These are phyloP conservation scores for Zygogramma bicolorata DNA, from an alignment of 2,888 invertebrate genomes.

Conservation along the genomic window DNA sequence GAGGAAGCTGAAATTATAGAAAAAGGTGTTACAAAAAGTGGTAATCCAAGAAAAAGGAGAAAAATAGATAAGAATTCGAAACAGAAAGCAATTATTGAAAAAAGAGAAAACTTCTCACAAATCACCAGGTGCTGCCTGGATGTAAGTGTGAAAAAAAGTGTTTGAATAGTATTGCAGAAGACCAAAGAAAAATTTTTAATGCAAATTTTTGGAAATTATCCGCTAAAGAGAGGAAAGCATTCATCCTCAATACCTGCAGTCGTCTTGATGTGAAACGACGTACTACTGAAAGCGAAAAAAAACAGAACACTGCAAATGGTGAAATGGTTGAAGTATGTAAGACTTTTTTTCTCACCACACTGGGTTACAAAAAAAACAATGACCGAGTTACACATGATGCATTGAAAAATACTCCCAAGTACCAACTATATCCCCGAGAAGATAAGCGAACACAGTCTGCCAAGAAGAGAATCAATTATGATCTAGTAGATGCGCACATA, in stretches of 20 bases:
- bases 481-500: not conserved
- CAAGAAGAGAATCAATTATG: not conserved
- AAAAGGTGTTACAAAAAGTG: no score
- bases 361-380: constrained; percentile 22
- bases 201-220: constrained; percentile 9
- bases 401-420: constrained; percentile 8
- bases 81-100: constrained; percentile 7
- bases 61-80: no score
- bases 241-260: constrained; percentile 16
- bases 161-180: constrained; percentile 4
- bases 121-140: constrained; percentile 13
- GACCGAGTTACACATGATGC: constrained; percentile 13
- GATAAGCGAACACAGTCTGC: not conserved
- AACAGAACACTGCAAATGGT: not conserved
- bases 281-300: constrained; percentile 10
- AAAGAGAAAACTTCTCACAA: not conserved
- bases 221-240: constrained; percentile 13
- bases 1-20: no score
- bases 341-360: constrained; percentile 11
- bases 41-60: no score
- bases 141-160: constrained; percentile 1
- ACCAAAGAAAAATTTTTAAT: constrained; percentile 21
- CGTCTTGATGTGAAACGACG: constrained; percentile 7
- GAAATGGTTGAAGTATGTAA: not conserved
- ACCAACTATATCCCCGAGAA: not conserved